A percentile compares a stretch with the other conserved stretches of the same genome.
phyloP scores from a whole-genome alignment of 2,888 invertebrate genomes.

The Patella caerulea region DNA sequence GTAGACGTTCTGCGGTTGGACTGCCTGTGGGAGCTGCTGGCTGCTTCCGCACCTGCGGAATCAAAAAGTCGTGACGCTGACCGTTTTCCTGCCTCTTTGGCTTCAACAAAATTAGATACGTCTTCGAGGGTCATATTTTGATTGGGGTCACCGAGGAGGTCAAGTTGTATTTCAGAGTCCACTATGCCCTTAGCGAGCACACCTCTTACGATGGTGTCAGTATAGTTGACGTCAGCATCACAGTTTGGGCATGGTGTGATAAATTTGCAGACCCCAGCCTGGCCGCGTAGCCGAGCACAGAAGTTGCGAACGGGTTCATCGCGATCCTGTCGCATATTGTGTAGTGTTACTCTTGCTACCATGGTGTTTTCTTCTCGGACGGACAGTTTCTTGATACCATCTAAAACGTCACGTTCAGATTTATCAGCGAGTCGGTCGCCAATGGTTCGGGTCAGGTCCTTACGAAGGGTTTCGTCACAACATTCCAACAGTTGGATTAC shows the following conservation, averaged over 20 bases:
- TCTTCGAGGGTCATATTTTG: slow-evolving; percentile 40
- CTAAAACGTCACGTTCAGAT: slow-evolving; percentile 32
- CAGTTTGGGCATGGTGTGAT: background rate
- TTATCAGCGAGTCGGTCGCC: slow-evolving; percentile 31
- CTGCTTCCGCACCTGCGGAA: slow-evolving; percentile 26
- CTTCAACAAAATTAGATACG: slow-evolving; percentile 40
- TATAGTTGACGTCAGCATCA: slow-evolving; percentile 34
- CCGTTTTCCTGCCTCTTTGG: slow-evolving; percentile 42
- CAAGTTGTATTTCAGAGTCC: slow-evolving; percentile 15
- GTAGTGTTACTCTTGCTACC: slow-evolving; percentile 36
- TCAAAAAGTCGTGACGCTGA: slow-evolving; percentile 40
- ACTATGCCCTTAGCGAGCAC: slow-evolving; percentile 11
- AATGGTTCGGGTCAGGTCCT: slow-evolving; percentile 35
- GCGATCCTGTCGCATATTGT: slow-evolving; percentile 38
- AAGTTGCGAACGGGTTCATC: slow-evolving; percentile 27
- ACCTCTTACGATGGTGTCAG: slow-evolving; percentile 32
- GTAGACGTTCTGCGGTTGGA: background rate
- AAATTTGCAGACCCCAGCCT: too few relatives aligned
- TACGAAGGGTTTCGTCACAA: slow-evolving; percentile 42
- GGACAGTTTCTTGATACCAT: slow-evolving; percentile 36
- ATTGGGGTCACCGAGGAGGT: slow-evolving; percentile 20
- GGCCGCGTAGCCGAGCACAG: background rate
- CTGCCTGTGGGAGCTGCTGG: slow-evolving; percentile 28
- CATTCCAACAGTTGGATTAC: slow-evolving; percentile 42
- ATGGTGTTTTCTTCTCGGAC: slow-evolving; percentile 41